These are phyloP conservation scores for Thalassaphorura encarpata DNA, from an alignment of 1,140 invertebrate species.

Conservation along the genomic window DNA sequence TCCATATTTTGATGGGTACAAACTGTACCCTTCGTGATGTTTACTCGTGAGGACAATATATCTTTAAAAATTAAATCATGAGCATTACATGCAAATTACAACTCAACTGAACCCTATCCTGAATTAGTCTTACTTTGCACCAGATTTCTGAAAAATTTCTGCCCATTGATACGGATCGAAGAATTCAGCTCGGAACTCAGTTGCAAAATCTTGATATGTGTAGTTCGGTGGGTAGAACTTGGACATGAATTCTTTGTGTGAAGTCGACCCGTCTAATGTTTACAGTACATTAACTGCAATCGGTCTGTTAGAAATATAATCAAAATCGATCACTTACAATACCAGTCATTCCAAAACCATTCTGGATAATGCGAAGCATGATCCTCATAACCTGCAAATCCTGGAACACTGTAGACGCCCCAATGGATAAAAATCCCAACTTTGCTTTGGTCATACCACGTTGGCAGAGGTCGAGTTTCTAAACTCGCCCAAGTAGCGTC, in stretches of 20 bases:
- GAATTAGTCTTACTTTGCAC: slow-evolving; percentile 34
- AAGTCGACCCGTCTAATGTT: slow-evolving; percentile 38
- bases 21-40: slow-evolving; percentile 84
- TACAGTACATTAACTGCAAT: slow-evolving; percentile 4
- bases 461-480: slow-evolving; percentile 43
- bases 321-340: background rate
- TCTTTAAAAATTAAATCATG: slow-evolving; percentile 24
- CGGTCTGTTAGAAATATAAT: too few species aligned
- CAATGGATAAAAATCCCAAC: slow-evolving; percentile 51
- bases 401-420: slow-evolving; percentile 49
- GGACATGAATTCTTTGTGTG: slow-evolving; percentile 32
- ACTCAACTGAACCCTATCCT: background rate
- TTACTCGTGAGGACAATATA: slow-evolving; percentile 82
- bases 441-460: slow-evolving; percentile 47
- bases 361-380: too few species aligned
- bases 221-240: slow-evolving; percentile 39
- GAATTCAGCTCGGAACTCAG: slow-evolving; percentile 38
- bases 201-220: slow-evolving; percentile 42
- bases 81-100: background rate
- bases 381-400: slow-evolving; percentile 33
- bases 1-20: slow-evolving; percentile 76
- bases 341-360: slow-evolving; percentile 39
- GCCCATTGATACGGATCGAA: slow-evolving; percentile 37
- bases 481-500: slow-evolving; percentile 43
- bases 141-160: slow-evolving; percentile 35